Evolutionary conservation across 2,797 vertebrate species (phyloP).

Genomic region (Onychomys arenicola): DNA sequence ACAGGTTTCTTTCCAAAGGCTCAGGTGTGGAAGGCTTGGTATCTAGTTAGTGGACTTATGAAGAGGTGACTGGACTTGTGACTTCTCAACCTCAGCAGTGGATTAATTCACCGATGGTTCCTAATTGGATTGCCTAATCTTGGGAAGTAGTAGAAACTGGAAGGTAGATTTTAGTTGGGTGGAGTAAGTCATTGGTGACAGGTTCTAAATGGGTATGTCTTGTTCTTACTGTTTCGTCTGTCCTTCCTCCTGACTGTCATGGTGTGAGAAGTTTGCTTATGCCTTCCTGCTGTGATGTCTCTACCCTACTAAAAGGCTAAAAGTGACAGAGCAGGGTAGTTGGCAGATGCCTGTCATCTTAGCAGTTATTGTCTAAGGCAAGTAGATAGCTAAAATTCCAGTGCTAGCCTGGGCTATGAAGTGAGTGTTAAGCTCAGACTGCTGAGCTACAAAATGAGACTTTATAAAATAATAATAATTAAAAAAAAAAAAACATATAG

Average conservation of each 20-base stretch:
- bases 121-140: neutral
- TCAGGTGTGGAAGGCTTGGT: neutral
- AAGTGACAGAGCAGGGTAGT: neutral
- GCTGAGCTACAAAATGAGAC: neutral
- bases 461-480: neutral
- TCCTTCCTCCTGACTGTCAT: neutral
- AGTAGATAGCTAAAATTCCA: neutral
- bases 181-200: neutral
- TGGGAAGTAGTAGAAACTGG: neutral
- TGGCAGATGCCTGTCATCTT: neutral
- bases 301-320: neutral
- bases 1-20: neutral
- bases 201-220: neutral
- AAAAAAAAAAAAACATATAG: neutral
- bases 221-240: neutral
- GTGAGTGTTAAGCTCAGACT: neutral
- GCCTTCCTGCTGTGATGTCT: neutral
- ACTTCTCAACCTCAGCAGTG: neutral
- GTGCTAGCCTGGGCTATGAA: neutral
- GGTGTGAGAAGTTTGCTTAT: neutral
- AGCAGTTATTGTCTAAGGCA: neutral
- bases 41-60: neutral
- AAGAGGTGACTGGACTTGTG: too few species aligned
- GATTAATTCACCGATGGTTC: neutral
- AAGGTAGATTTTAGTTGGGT: too few species aligned